Conservation (phyloP, 1,140 invertebrate genomes). For the Bilobella aurantiaca region DNA sequence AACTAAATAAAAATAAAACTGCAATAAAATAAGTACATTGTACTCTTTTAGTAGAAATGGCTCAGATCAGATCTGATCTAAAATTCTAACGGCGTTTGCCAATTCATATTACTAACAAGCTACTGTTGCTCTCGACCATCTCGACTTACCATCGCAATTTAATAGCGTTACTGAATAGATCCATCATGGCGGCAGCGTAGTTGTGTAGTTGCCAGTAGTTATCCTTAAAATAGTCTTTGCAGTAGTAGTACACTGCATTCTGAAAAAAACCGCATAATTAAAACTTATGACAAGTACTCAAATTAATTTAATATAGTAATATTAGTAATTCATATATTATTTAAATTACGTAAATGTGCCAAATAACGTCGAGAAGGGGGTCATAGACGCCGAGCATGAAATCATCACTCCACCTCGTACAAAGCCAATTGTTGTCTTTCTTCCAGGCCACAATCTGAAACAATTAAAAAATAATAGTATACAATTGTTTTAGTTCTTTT, state of each 20-base stretch:
- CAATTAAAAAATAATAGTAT: no score
- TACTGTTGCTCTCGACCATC: no score
- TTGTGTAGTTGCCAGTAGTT: background rate
- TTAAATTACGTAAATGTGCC: background rate
- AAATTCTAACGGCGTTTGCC: background rate
- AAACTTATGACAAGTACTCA: no score
- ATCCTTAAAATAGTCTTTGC: background rate
- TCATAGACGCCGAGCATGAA: background rate
- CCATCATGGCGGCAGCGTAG: background rate
- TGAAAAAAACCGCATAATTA: background rate
- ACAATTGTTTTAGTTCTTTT: no score
- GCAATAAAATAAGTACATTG: no score
- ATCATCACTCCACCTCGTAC: background rate
- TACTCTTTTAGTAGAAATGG: no score
- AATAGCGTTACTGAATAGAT: background rate
- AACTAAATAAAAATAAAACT: no score
- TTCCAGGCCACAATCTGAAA: background rate
- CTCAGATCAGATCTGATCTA: background rate
- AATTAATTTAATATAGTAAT: no score
- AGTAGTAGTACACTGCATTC: slow-evolving; percentile 1
- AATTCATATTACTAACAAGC: background rate
- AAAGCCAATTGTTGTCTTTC: background rate
- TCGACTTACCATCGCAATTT: slow-evolving; percentile 2
- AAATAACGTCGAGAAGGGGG: background rate
- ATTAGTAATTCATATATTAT: background rate